Base-by-base conservation (phyloP, 2,113 vertebrate species). In the Capreolus pygargus region DNA sequence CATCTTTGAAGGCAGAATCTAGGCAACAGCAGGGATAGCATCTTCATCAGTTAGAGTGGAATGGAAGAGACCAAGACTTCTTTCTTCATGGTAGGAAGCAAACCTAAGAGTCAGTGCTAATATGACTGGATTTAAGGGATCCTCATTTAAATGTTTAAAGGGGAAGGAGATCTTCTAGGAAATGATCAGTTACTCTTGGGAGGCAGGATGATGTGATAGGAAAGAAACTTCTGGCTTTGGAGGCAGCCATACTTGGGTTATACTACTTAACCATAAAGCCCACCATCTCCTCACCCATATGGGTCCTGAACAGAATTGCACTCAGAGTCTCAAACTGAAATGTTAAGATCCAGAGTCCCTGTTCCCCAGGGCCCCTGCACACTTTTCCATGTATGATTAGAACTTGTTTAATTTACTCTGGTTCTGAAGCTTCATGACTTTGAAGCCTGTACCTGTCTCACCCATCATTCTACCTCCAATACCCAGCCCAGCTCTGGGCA, bases 371-470 rank as follows among this genome's bases (percentile, higher is more conserved):
- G 1, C 1, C 13, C 79, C 47, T 61, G 33, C 1, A 2, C 1
- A 36, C 16, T 43, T 87, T 45, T 47, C 14, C 8, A 17, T 6
- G 36, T 8, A 47, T 36, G 2, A 6, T 30, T 57, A 61, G 23
- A 16, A 83, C 23, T 52, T n/a, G 15, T 43, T 93, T 43, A 88
- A 28, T 78, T 91, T 96, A 78, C 58, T 95, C 70, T 96, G 58
- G 30, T 50, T 88, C n/a, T 96, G 52, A 88, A 94, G 43, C 39
- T 54, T 87, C 54, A 7, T 39, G 47, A 36, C 33, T 86, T 83
- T 11, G 14, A 39, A 89, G 21, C 1, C 82, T 79, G 9, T 27
- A 5, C 52, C 45, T 61, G 8, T 74, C 45, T 90, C 2, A 6
- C 28, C 70, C 28, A 92, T 15, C 30, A 82, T 23, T 50, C 21